Percentiles rank a stretch among this genome's conserved stretches.
Evolutionary conservation across 1,140 invertebrate species (phyloP).

Genomic region (Planococcus citri): DNA sequence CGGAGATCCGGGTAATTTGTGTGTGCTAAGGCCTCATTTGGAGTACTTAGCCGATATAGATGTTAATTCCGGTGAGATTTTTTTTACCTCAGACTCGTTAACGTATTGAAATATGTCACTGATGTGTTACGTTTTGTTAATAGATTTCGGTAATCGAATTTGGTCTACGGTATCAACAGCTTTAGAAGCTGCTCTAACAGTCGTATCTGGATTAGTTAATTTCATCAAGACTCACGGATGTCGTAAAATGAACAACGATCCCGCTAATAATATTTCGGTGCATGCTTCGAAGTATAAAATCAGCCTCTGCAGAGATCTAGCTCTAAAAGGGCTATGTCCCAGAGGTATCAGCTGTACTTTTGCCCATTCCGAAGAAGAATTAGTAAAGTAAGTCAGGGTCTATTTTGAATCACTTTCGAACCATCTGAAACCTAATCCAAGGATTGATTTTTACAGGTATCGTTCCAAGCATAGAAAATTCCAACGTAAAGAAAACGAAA

Average conservation of each 20-base stretch:
- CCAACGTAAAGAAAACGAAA: constrained; percentile 13
- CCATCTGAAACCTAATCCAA: background rate
- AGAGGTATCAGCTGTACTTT: constrained; percentile 78
- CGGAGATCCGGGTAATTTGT: constrained; percentile 73
- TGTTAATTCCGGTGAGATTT: constrained; percentile 50
- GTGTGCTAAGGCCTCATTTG: constrained; percentile 59
- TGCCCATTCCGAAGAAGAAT: constrained; percentile 80
- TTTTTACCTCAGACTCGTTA: constrained; percentile 12
- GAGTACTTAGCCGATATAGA: constrained; percentile 80
- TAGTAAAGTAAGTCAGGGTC: constrained; percentile 52
- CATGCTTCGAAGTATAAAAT: constrained; percentile 33
- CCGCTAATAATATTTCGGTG: constrained; percentile 33
- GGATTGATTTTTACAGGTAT: background rate
- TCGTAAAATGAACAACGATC: constrained; percentile 36
- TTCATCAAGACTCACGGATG: constrained; percentile 71
- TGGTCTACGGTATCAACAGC: constrained; percentile 62
- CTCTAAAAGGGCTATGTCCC: constrained; percentile 64
- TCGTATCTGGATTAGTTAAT: constrained; percentile 70
- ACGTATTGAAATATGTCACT: background rate
- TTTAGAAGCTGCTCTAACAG: constrained; percentile 64
- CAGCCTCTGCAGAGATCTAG: constrained; percentile 76
- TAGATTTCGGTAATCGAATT: constrained; percentile 41
- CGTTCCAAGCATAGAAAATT: constrained; percentile 11
- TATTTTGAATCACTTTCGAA: no score
- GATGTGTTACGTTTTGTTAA: background rate